Evolutionary conservation across 1,140 invertebrate species (phyloP).

Genomic region (Choristoneura fumiferana): DNA sequence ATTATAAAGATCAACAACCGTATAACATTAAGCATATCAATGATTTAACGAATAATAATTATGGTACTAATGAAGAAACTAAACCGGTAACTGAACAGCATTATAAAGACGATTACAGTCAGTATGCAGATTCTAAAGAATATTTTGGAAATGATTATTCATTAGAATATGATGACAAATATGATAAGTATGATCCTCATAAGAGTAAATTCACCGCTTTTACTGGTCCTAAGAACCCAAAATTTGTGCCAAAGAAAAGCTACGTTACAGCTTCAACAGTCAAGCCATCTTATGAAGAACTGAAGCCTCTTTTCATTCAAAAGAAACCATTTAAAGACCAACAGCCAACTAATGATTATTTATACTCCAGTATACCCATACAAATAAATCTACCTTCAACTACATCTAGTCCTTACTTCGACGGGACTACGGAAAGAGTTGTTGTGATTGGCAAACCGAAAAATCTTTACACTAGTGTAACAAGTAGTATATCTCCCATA

Average conservation of each 20-base stretch:
- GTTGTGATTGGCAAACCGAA: conserved; percentile 47
- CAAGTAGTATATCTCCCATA: conserved; percentile 22
- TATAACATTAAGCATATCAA: neutral
- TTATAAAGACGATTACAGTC: conserved; percentile 39
- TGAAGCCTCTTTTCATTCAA: conserved; percentile 46
- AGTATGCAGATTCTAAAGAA: conserved; percentile 54
- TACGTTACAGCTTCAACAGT: conserved; percentile 34
- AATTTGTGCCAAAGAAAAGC: conserved; percentile 24
- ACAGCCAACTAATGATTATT: conserved; percentile 23
- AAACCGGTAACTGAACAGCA: conserved; percentile 38
- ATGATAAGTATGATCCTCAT: conserved; percentile 44
- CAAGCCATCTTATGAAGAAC: conserved; percentile 47
- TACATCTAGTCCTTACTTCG: conserved; percentile 33
- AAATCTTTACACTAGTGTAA: conserved; percentile 40
- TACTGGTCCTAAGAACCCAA: conserved; percentile 21
- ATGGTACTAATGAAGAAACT: conserved; percentile 21
- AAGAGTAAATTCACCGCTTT: conserved; percentile 37
- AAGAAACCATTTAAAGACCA: conserved; percentile 30
- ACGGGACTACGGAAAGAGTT: conserved; percentile 41
- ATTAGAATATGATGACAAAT: conserved; percentile 42
- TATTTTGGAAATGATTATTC: conserved; percentile 56
- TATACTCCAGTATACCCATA: conserved; percentile 25
- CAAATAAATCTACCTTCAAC: conserved; percentile 41
- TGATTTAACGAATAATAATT: neutral
- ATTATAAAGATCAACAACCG: conserved; percentile 20